phyloP scores from a whole-genome alignment of 2,888 invertebrate genomes.

The Hipparchia sbordonii region DNA sequence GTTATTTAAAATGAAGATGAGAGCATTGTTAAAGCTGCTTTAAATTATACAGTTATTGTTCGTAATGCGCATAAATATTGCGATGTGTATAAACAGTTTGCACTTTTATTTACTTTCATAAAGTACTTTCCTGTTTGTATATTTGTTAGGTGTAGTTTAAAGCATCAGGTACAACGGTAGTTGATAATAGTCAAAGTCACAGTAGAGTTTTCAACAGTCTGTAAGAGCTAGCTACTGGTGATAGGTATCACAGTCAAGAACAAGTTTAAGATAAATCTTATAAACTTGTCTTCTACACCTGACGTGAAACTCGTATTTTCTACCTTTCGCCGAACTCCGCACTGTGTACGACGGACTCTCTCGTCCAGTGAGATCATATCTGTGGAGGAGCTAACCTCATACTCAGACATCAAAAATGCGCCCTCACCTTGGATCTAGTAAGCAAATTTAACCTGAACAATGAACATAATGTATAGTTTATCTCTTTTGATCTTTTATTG shows the following conservation, averaged over 20 bases:
- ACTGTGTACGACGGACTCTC: neutral
- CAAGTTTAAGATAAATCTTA: neutral
- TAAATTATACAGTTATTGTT: conserved; percentile 21
- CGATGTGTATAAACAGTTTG: conserved; percentile 2
- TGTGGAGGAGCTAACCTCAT: neutral
- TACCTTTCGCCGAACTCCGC: neutral
- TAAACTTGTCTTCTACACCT: conserved; percentile 6
- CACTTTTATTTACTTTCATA: conserved; percentile 4
- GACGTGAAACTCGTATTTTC: neutral
- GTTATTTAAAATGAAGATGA: conserved; percentile 39
- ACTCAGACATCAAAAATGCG: neutral
- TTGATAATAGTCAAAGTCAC: neutral
- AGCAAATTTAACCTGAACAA: too few species aligned
- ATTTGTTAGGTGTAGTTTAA: conserved; percentile 1
- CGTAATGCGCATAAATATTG: conserved; percentile 23
- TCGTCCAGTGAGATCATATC: neutral
- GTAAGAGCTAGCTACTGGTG: neutral
- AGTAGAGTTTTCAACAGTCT: neutral
- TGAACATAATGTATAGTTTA: too few species aligned
- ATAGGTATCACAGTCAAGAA: neutral
- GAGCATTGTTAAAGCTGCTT: conserved; percentile 26
- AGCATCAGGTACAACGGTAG: too few species aligned
- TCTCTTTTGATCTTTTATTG: too few species aligned
- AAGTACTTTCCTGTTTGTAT: conserved; percentile 3
- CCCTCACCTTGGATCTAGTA: too few species aligned